Evolutionary conservation across 2,888 invertebrate species (phyloP).

Genomic region (Electrophaes corylata): DNA sequence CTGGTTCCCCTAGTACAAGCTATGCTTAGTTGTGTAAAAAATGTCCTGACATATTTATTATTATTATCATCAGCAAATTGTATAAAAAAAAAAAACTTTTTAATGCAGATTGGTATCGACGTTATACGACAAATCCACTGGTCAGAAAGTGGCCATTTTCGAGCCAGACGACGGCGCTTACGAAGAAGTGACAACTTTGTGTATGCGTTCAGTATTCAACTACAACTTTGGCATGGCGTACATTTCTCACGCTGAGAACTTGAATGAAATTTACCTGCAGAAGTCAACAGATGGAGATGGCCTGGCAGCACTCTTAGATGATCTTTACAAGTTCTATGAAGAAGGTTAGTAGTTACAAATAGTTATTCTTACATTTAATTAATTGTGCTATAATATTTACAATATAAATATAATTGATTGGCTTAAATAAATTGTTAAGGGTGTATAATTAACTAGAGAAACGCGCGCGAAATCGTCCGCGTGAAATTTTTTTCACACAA

Average conservation of each 20-base stretch:
- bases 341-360: slow-evolving; percentile 53
- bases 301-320: slow-evolving; percentile 82
- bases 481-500: no score
- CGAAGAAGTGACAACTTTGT: slow-evolving; percentile 80
- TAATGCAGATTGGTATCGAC: slow-evolving; percentile 86
- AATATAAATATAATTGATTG: no score
- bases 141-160: slow-evolving; percentile 77
- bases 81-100: no score
- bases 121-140: slow-evolving; percentile 81
- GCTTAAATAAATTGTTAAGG: no score
- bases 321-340: slow-evolving; percentile 83
- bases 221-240: slow-evolving; percentile 83
- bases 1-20: no score
- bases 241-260: slow-evolving; percentile 84
- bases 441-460: no score
- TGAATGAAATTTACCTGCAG: slow-evolving; percentile 87
- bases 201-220: slow-evolving; percentile 86
- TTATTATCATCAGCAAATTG: no score
- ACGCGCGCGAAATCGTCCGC: no score
- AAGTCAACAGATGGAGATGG: slow-evolving; percentile 72
- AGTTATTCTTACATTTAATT: not conserved
- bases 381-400: not conserved
- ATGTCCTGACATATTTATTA: no score
- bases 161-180: slow-evolving; percentile 82
- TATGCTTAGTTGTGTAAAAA: no score